Evolutionary conservation across 2,797 vertebrate species (phyloP), one percentile per base, ranked within the genome.

Genomic region (Staurois parvus): DNA sequence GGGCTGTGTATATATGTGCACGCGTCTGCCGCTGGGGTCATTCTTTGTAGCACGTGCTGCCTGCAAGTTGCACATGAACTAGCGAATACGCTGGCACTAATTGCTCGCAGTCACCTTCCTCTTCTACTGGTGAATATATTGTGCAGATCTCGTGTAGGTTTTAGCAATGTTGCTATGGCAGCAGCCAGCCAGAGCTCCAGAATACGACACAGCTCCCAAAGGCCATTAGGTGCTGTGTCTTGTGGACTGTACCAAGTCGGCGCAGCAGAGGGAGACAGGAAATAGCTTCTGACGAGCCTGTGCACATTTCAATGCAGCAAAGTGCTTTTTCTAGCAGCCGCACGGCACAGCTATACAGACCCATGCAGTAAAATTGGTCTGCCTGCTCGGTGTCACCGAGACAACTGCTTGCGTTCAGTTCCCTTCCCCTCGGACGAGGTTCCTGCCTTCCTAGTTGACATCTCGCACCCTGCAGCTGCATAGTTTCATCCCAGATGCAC

Each of bases 211-310:
- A 85, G 89, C 79, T 87, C 89, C 52, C 76, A 76, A 89, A 87
- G 88, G 87, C 88, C 76, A 83, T 24, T 86, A 89, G 84, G 87
- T 86, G 87, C 77, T 85, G 72, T 77, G 70, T 69, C 83, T 73
- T 76, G 81, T 66, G 89, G 91, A 90, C 81, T 84, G 89, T 91
- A 92, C 92, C 91, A 90, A 90, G 84, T 85, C 30, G 29, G 4
- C 11, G 32, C 13, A 76, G 69, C 74, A 40, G 59, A 42, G 29
- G 85, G 70, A 80, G 88, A 56, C 69, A 78, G 72, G 88, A 86
- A 86, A 79, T 68, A 21, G 21, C 30, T 68, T 29, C 26, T 24
- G 9, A 29, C 12, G 62, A 48, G 67, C 21, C 32, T 17, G 29
- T 52, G 5, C 66, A 21, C 66, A 10, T 72, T 77, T 29, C 21